These are phyloP conservation scores for Lycocerus yunnanus DNA, from an alignment of 2,888 invertebrate species.

Conservation along the genomic window DNA sequence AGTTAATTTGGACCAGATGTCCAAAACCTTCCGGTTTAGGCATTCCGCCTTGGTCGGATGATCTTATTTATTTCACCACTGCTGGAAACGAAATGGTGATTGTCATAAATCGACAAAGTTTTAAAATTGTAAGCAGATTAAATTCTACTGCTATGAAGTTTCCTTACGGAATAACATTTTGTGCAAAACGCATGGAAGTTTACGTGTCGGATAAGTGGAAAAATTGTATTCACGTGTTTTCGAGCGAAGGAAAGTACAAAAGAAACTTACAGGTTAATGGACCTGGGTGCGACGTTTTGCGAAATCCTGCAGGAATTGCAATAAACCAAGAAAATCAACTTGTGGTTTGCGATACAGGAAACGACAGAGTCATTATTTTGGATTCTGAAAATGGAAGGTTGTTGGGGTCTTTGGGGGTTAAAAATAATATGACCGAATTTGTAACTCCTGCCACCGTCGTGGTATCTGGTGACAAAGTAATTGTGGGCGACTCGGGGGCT, in stretches of 20 bases:
- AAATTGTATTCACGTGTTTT: constrained; percentile 71
- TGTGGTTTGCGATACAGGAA: constrained; percentile 79
- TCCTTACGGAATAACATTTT: constrained; percentile 66
- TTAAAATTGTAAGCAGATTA: constrained; percentile 54
- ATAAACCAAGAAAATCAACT: constrained; percentile 61
- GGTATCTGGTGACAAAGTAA: constrained; percentile 57
- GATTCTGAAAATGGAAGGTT: constrained; percentile 64
- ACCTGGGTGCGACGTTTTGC: constrained; percentile 64
- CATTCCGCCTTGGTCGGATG: constrained; percentile 65
- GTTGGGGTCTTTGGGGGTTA: constrained; percentile 65
- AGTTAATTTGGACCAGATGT: constrained; percentile 61
- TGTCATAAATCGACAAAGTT: constrained; percentile 43
- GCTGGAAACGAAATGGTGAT: constrained; percentile 49
- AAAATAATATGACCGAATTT: constrained; percentile 61
- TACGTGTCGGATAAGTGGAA: constrained; percentile 71
- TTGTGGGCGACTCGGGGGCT: constrained; percentile 74
- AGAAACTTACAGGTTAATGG: constrained; percentile 70
- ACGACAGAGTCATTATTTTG: constrained; percentile 69
- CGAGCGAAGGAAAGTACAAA: constrained; percentile 64
- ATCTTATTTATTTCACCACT: constrained; percentile 70
- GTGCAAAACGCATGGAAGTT: constrained; percentile 61
- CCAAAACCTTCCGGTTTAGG: constrained; percentile 72
- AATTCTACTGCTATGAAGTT: constrained; percentile 64
- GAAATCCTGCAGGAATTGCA: constrained; percentile 76
- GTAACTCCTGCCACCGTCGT: constrained; percentile 76